Evolutionary conservation across 2,888 invertebrate species (phyloP).

Genomic region (Scrobipalpa atriplicella): DNA sequence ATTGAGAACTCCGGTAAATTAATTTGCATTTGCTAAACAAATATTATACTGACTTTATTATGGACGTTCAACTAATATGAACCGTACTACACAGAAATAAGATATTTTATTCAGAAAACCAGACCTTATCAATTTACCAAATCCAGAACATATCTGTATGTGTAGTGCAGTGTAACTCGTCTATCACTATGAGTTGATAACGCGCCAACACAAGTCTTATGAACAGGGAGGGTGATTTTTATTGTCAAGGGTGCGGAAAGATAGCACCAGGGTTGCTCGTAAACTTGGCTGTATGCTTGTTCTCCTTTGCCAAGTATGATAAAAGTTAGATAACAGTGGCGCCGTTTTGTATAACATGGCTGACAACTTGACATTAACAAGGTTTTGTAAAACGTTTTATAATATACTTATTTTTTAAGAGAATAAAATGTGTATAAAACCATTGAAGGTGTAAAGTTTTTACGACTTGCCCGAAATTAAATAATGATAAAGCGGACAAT

Average conservation of each 20-base stretch:
- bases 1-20: not conserved
- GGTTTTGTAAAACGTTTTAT: too few relatives aligned
- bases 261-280: slow-evolving; percentile 19
- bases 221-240: slow-evolving; percentile 19
- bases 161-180: not conserved
- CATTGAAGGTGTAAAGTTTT: not conserved
- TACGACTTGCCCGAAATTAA: slow-evolving; percentile 5
- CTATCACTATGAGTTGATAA: slow-evolving; percentile 18
- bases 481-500: not conserved
- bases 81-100: too few relatives aligned
- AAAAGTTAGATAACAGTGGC: slow-evolving; percentile 13
- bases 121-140: not conserved
- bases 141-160: not conserved
- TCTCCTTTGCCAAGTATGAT: slow-evolving; percentile 6
- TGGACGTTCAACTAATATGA: too few relatives aligned
- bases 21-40: not conserved
- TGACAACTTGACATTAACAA: too few relatives aligned
- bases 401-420: too few relatives aligned
- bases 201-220: slow-evolving; percentile 18
- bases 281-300: not conserved
- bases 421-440: too few relatives aligned
- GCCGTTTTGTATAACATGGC: not conserved
- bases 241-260: slow-evolving; percentile 25
- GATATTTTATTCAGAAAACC: not conserved
- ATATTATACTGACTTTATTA: too few relatives aligned